Percentiles rank a stretch among this genome's conserved stretches.
Conservation (phyloP, 2,113 vertebrate genomes). For the Phyllostomus hastatus region DNA sequence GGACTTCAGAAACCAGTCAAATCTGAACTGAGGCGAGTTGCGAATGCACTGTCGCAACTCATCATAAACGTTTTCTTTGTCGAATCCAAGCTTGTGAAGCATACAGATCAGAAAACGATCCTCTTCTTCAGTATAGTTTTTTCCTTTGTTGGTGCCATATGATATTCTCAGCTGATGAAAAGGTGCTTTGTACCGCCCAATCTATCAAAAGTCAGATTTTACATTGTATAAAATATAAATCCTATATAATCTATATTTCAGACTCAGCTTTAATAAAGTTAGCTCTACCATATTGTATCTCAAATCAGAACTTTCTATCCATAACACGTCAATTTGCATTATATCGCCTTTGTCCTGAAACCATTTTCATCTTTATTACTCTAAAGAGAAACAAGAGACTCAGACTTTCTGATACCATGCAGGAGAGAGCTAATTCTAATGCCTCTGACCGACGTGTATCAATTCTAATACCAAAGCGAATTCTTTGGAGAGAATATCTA, state of each 20-base stretch:
- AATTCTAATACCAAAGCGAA: neutral
- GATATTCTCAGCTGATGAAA: slow-evolving; percentile 99
- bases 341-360: neutral
- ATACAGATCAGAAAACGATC: slow-evolving; percentile 99
- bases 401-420: neutral
- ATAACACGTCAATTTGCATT: neutral
- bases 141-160: slow-evolving; percentile 98
- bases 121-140: slow-evolving; percentile 99
- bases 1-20: slow-evolving; percentile 99
- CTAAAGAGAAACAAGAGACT: neutral
- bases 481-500: neutral
- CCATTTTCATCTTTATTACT: neutral
- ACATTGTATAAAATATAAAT: neutral
- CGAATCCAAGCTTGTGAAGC: slow-evolving; percentile 98
- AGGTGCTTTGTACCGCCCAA: slow-evolving; percentile 97
- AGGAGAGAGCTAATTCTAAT: neutral
- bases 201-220: slow-evolving; percentile 81
- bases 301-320: neutral
- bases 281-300: neutral
- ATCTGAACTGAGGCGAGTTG: slow-evolving; percentile 98
- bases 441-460: neutral
- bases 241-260: neutral
- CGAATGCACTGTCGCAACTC: slow-evolving; percentile 97
- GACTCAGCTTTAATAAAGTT: neutral
- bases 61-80: slow-evolving; percentile 99